Conservation (phyloP, 2,888 invertebrate species). For the Eupithecia subumbrata region DNA sequence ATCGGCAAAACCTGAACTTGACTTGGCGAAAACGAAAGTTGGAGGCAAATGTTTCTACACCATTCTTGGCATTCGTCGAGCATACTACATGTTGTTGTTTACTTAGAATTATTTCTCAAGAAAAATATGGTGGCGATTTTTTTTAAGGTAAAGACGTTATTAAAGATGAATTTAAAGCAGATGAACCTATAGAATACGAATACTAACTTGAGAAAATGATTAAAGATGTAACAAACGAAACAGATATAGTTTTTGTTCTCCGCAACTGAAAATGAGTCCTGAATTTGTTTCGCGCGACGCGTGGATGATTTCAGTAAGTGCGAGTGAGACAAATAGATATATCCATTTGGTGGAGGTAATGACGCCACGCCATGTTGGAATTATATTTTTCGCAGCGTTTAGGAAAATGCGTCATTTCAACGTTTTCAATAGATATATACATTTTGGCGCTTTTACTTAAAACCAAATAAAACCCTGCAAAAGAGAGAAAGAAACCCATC, state of each 20-base stretch:
- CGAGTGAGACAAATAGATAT: slow-evolving; percentile 67
- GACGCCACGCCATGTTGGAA: slow-evolving; percentile 43
- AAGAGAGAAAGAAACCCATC: background rate
- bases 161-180: slow-evolving; percentile 2
- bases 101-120: slow-evolving; percentile 32
- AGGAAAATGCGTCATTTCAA: slow-evolving; percentile 27
- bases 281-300: slow-evolving; percentile 48
- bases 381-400: slow-evolving; percentile 35
- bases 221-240: background rate
- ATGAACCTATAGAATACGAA: background rate
- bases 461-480: background rate
- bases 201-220: background rate
- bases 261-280: slow-evolving; percentile 30
- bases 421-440: background rate
- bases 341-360: slow-evolving; percentile 55
- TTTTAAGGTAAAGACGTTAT: slow-evolving; percentile 15
- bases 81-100: slow-evolving; percentile 33
- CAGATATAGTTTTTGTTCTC: background rate
- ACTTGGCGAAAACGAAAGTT: slow-evolving; percentile 83
- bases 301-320: slow-evolving; percentile 52
- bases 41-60: slow-evolving; percentile 78
- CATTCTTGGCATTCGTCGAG: slow-evolving; percentile 67
- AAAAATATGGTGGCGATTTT: slow-evolving; percentile 26
- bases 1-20: slow-evolving; percentile 83
- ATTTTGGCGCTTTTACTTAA: background rate